Conservation (phyloP, 2,113 vertebrate species). For the Mormyrus iriodes region DNA sequence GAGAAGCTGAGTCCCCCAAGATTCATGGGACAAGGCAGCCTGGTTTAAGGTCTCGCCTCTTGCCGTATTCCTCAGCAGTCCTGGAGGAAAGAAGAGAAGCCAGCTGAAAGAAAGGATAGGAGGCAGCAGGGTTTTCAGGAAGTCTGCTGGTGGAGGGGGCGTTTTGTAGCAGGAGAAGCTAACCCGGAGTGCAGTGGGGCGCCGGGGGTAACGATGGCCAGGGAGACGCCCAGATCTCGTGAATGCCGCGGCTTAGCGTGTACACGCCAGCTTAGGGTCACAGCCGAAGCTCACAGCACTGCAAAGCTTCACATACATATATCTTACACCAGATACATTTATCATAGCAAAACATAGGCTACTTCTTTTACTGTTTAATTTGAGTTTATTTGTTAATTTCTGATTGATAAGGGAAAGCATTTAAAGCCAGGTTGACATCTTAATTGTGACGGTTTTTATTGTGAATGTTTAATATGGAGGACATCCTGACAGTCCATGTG, state of each 20-base stretch:
- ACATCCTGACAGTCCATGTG: neutral
- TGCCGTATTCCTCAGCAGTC: neutral
- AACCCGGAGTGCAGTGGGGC: neutral
- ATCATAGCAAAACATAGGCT: neutral
- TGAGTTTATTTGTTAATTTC: neutral
- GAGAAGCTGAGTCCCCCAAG: neutral
- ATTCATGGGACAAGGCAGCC: neutral
- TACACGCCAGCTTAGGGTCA: neutral
- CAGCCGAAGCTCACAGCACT: neutral
- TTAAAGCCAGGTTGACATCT: neutral
- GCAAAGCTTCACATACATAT: neutral
- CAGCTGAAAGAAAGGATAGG: neutral
- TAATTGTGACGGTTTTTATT: conserved; percentile 1
- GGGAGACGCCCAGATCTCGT: neutral
- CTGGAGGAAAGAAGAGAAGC: neutral
- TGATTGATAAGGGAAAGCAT: neutral
- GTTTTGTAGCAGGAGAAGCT: neutral
- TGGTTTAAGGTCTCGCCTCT: neutral
- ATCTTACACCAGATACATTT: neutral
- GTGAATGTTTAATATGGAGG: neutral
- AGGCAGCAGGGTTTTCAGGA: neutral
- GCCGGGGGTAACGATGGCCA: neutral
- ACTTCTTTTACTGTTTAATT: neutral
- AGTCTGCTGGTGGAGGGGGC: neutral
- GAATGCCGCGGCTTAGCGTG: neutral